Evolutionary conservation across 2,888 invertebrate genomes (phyloP).

Genomic region (Sinelater perroti): DNA sequence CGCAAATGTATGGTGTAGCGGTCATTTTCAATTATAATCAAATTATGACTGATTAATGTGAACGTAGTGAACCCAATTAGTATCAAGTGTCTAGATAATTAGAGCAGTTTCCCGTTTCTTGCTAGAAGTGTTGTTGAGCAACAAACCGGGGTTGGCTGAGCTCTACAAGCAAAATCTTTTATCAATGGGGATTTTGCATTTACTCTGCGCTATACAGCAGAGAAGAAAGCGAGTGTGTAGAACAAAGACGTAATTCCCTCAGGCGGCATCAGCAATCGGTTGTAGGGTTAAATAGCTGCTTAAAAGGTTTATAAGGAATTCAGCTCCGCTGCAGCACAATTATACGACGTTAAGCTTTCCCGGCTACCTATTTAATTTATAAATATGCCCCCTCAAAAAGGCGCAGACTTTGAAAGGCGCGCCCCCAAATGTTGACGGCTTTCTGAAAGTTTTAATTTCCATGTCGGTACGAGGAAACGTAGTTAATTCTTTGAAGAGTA

Average conservation of each 20-base stretch:
- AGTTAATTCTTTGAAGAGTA: conserved; percentile 23
- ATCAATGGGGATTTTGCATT: conserved; percentile 24
- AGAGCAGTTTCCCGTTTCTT: conserved; percentile 8
- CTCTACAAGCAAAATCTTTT: conserved; percentile 17
- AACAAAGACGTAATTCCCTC: conserved; percentile 5
- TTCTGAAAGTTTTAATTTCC: neutral
- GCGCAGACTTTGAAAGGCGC: no score
- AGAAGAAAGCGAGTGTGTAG: conserved; percentile 2
- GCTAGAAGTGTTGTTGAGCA: neutral
- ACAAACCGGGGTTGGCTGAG: conserved; percentile 8
- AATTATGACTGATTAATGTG: no score
- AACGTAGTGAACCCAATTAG: no score
- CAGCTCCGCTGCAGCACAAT: no score
- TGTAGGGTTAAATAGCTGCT: neutral
- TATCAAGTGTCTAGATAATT: no score
- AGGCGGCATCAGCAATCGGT: neutral
- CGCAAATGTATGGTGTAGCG: no score
- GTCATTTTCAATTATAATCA: no score
- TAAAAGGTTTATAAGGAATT: no score
- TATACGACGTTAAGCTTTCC: no score
- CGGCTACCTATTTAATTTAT: no score
- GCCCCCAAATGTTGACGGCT: no score
- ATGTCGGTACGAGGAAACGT: neutral
- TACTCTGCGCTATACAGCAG: conserved; percentile 3
- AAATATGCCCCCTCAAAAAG: no score